Base-by-base conservation (phyloP, 2,888 invertebrate species). In the Metopia argyrocephala region DNA sequence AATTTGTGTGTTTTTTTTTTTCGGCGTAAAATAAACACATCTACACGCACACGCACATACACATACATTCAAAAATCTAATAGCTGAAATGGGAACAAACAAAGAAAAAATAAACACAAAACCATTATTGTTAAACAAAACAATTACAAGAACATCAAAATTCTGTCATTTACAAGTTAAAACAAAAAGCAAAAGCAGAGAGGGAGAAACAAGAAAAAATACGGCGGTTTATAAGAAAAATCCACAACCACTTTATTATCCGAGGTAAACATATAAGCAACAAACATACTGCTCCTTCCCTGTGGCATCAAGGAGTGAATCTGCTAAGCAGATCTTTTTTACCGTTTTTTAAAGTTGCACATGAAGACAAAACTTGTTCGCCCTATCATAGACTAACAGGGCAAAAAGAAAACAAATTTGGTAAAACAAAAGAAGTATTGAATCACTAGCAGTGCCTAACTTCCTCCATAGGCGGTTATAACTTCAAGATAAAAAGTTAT, bases 61-160 rank as follows among this genome's bases (percentile, higher is more conserved):
- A n/a, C 38, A 12, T 38, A 12, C 38, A 2, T 9, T 12, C 12
- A 38, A 38, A 38, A 38, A 38, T 38, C 15, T 38, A 38, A 38
- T 38, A 9, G 38, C 38, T 38, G 15, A 31, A 38, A 69, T 3
- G 31, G 12, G 12, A 31, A 31, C 7, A 31, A 31, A 46, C n/a
- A 23, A 15, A 59, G 64, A 50, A 50, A 78, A 61, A 65, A 20
- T 15, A 5, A 54, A 50, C 27, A 70, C 27, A 65, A 65, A 20
- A 50, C 31, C 64, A 59, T 73, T 61, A 52, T 66, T 65, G 64
- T 68, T 1, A 21, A 64, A 45, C 23, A 74, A 79, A 79, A 74
- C 74, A 79, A 79, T 74, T 74, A 70, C 69, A 70, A 75, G 46
- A 75, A 69, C 56, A 65, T 75, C 59, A 70, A 69, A 68, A 75